Evolutionary conservation across 1,140 invertebrate genomes (phyloP).

Genomic region (Zaprionus ghesquierei): DNA sequence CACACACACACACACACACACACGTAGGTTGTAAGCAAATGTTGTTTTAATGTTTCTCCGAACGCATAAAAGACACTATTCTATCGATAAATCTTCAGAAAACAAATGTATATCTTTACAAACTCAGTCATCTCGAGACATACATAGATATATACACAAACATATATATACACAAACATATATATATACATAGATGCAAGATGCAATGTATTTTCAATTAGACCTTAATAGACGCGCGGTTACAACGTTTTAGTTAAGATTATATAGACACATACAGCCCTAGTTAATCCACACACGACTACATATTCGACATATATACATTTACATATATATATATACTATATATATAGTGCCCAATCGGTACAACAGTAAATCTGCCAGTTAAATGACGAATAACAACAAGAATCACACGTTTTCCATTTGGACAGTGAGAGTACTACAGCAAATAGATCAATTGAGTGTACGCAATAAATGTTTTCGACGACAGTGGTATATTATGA

Average conservation of each 20-base stretch:
- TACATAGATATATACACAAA: conserved; percentile 1
- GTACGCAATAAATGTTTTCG: conserved; percentile 54
- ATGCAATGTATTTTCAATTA: neutral
- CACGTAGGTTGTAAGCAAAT: conserved; percentile 21
- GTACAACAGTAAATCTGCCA: conserved; percentile 75
- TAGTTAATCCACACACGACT: conserved; percentile 9
- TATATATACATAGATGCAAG: neutral
- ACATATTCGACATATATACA: conserved; percentile 36
- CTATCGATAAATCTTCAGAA: conserved; percentile 14
- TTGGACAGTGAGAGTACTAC: conserved; percentile 79
- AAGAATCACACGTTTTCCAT: conserved; percentile 81
- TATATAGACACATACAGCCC: conserved; percentile 19
- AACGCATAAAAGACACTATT: conserved; percentile 72
- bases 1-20: neutral
- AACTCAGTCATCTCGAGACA: neutral
- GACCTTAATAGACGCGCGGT: neutral
- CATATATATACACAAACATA: neutral
- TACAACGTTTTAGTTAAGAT: conserved; percentile 6
- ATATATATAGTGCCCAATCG: conserved; percentile 37
- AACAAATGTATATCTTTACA: neutral
- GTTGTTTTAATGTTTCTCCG: conserved; percentile 63
- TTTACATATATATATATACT: conserved; percentile 41
- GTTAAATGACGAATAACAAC: conserved; percentile 61
- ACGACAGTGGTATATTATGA: conserved; percentile 66
- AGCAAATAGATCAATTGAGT: conserved; percentile 73